Conservation (phyloP, 2,888 invertebrate genomes). For the Mesorhabditis spiculigera region DNA sequence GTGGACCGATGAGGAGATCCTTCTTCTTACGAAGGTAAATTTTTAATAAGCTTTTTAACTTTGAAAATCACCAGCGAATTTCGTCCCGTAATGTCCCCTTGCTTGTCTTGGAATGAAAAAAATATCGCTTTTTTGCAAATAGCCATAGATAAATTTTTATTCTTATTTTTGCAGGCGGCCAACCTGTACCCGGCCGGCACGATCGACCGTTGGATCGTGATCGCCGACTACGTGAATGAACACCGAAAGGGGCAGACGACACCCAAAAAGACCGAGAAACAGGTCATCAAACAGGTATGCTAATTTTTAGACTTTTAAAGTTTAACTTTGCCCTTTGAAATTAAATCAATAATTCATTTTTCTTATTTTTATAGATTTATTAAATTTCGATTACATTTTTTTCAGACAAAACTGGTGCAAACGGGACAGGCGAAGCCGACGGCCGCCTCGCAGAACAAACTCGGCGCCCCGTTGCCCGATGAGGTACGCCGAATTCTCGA, state of each 20-base stretch:
- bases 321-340: neutral
- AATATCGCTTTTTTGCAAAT: no score
- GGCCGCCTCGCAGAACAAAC: conserved; percentile 32
- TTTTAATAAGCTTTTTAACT: no score
- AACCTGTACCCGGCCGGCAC: conserved; percentile 97
- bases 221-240: conserved; percentile 91
- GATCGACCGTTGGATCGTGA: conserved; percentile 60
- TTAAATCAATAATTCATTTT: no score
- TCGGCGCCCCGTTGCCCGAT: conserved; percentile 33
- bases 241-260: conserved; percentile 60
- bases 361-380: no score
- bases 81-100: no score
- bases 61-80: no score
- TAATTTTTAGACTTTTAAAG: neutral
- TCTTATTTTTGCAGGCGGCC: conserved; percentile 68
- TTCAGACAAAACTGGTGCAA: conserved; percentile 48
- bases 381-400: neutral
- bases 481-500: conserved; percentile 10
- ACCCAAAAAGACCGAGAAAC: conserved; percentile 76
- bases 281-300: conserved; percentile 83
- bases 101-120: no score
- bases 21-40: conserved; percentile 76
- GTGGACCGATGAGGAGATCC: conserved; percentile 83
- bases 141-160: no score
- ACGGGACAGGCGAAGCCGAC: conserved; percentile 37